Base-by-base conservation (phyloP, 2,113 vertebrate species). In the Nothobranchius kuhntae region DNA sequence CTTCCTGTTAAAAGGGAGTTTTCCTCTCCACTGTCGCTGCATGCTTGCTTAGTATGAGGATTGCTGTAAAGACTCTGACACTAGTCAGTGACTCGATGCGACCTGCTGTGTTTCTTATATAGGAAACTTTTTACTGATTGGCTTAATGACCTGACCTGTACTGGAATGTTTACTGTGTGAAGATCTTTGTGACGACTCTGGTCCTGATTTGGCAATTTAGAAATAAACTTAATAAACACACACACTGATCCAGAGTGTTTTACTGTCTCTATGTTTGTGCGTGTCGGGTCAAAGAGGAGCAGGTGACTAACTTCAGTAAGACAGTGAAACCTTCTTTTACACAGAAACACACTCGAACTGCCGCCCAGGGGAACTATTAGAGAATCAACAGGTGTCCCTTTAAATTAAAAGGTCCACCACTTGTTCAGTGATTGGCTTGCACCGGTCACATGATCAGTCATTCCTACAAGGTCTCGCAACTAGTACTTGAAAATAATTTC, bases 341-440 rank as follows among this genome's bases (percentile, higher is more conserved):
- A 14, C 46, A 47, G 13, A 13, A 47, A 45, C 44, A 13, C 44
- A 13, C 44, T 5, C 38, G 7, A 3, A 40, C 30, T 21, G 21
- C 21, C 21, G 21, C 21, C 7, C 42, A 26, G 10, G 61, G 56
- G 9, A 57, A 64, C 0, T 17, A 58, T 65, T 30, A 38, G 59
- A 61, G 54, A 76, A 75, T 87, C 87, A 87, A 87, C 86, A 88
- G 66, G 83, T 87, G 82, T 65, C 64, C 51, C 38, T 78, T 77
- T 54, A 64, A 70, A 64, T 36, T 47, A 42, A 21, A 45, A 12
- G 42, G 65, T 55, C 30, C 50, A 45, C 15, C 24, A 55, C 21
- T 21, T 21, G 70, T 26, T 8, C 5, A 0, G 2, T 60, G 75
- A 87, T 88, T 89, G 84, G 85, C 3, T 50, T 1, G 3, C 8